Base-by-base conservation (phyloP, 2,797 vertebrate species). In the Centroberyx gerrardi region DNA sequence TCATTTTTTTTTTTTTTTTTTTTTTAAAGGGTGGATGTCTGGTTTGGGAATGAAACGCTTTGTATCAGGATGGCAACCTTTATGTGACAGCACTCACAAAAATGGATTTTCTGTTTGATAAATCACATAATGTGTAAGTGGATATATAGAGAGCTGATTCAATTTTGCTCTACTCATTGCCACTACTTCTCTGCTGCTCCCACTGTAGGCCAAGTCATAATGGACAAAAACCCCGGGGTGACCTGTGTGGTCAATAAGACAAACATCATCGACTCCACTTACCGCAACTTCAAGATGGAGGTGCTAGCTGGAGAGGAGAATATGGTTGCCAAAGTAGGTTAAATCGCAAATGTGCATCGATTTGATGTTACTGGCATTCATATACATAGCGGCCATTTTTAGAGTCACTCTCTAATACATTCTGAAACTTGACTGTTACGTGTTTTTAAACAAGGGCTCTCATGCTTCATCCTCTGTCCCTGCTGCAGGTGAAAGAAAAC, bases 211-310 rank as follows among this genome's bases (percentile, higher is more conserved):
- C 96, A 99, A 85, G 98, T 99, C 81, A 96, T 99, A 85, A 96
- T 99, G 73, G 98, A 98, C 92, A 99, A 99, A 95, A 99, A 97
- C 85, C 96, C 97, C 0, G 97, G 98, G 17, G 82, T 99, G 71
- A 97, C 96, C 55, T 98, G 96, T 60, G 97, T 96, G 74, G 98
- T 99, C 82, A 99, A 99, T 81, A 99, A 99, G 93, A 96, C 89
- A 56, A 98, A 78, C 85, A 95, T 88, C 14, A 99, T 99, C 2
- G 96, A 99, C 84, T 96, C 93, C 65, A 97, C 96, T 0, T 99
- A 97, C 88, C 94, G 98, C 68, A 97, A 97, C 91, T 99, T 99
- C 83, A 95, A 97, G 87, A 99, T 99, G 98, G 97, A 99, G 91
- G 91, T 99, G 62, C 83, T 99, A 0, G 97, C 96, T 61, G 98